phyloP scores from a whole-genome alignment of 30 jellyfish, hydroid and myxozoan genomes.

The Aurelia aurita region DNA sequence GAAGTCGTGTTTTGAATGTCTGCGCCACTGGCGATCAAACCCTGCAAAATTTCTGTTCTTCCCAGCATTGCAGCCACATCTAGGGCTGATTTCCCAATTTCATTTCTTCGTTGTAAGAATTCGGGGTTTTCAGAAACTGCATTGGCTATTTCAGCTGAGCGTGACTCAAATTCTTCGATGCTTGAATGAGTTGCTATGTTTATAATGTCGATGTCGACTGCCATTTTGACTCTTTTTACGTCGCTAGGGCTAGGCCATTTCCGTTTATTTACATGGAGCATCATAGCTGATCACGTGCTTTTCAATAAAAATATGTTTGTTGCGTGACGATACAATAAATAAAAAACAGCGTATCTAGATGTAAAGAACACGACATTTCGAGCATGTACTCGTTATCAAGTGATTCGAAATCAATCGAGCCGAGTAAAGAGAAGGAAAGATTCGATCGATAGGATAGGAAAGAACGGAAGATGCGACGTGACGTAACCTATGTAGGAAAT shows the following conservation, averaged over 20 bases:
- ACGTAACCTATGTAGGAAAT: too few species aligned
- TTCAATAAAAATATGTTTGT: too few species aligned
- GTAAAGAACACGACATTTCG: too few species aligned
- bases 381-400: too few species aligned
- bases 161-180: conserved; percentile 17
- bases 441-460: too few species aligned
- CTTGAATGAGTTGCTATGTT: conserved; percentile 65
- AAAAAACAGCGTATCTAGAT: too few species aligned
- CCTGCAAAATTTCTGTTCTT: conserved; percentile 51
- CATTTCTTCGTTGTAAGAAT: conserved; percentile 38
- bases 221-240: conserved; percentile 43
- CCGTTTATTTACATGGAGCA: too few species aligned
- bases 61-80: conserved; percentile 65
- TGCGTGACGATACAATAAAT: too few species aligned
- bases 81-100: conserved; percentile 57
- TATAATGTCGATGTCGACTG: conserved; percentile 45
- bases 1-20: neutral
- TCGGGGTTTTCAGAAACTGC: conserved; percentile 32
- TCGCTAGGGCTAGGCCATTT: neutral
- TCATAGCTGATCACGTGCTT: neutral
- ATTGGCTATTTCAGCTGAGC: conserved; percentile 3
- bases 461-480: too few species aligned
- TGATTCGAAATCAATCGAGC: too few species aligned
- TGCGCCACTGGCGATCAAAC: conserved; percentile 48
- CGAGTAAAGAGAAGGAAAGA: too few species aligned